These are phyloP conservation scores for Argya squamiceps DNA, from an alignment of 2,797 vertebrate genomes.

Conservation along the genomic window DNA sequence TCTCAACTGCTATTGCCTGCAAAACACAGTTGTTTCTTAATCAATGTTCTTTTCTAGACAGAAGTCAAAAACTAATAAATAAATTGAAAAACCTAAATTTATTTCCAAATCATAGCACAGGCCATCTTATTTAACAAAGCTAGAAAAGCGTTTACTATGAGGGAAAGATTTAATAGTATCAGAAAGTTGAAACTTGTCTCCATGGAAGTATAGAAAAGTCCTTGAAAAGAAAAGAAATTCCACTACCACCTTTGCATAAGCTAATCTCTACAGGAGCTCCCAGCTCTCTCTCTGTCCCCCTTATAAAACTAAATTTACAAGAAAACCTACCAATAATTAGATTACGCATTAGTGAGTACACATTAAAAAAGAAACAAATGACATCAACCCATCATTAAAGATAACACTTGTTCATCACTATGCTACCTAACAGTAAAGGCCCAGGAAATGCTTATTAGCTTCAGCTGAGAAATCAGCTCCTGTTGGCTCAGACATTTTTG, in stretches of 20 bases:
- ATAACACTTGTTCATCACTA: background rate
- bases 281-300: background rate
- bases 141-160: background rate
- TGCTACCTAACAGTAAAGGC: background rate
- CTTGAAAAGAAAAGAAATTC: background rate
- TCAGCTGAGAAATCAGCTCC: background rate
- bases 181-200: background rate
- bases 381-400: background rate
- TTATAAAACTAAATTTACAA: background rate
- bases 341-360: background rate
- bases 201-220: background rate
- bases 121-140: background rate
- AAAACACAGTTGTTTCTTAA: slow-evolving; percentile 12
- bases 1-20: slow-evolving; percentile 91
- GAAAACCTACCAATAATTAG: background rate
- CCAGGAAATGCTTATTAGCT: background rate
- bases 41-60: background rate
- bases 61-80: background rate
- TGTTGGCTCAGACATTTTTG: background rate
- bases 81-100: background rate
- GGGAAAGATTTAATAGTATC: background rate
- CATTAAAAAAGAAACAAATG: background rate
- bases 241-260: background rate
- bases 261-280: background rate
- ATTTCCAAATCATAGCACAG: background rate